Percentiles rank a stretch among this genome's conserved stretches.
phyloP scores from a whole-genome alignment of 2,797 vertebrate genomes.

The Mus minutoides region DNA sequence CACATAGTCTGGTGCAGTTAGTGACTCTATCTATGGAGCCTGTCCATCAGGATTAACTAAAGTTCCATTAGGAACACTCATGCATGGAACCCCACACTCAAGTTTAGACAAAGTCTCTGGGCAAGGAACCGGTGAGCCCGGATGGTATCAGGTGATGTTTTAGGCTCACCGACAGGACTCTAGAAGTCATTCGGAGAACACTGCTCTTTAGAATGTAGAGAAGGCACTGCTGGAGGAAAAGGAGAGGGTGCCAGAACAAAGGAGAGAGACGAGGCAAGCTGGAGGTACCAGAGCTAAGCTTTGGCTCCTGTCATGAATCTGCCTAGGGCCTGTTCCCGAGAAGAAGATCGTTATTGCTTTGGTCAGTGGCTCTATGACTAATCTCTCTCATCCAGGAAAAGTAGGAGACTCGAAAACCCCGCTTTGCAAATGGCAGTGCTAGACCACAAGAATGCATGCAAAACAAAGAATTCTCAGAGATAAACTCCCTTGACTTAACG shows the following conservation, averaged over 20 bases:
- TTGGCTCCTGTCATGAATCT: not conserved
- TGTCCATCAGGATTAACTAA: not conserved
- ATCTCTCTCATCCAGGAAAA: conserved; percentile 11
- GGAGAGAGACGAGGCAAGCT: not conserved
- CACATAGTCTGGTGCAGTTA: not conserved
- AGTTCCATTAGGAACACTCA: not conserved
- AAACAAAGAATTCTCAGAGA: conserved; percentile 66
- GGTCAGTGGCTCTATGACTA: not conserved
- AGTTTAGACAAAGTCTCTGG: not conserved
- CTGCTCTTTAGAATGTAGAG: not conserved
- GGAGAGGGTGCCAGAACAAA: not conserved
- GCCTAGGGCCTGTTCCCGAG: not conserved
- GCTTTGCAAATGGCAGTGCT: not conserved
- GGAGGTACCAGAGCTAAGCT: not conserved
- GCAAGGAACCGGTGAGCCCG: not conserved
- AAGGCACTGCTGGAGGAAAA: not conserved
- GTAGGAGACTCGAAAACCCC: conserved; percentile 29
- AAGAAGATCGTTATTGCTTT: not conserved
- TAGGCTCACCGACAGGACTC: not conserved
- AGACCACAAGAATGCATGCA: conserved; percentile 66
- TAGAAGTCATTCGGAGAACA: not conserved
- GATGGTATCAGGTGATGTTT: not conserved
- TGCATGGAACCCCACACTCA: not conserved
- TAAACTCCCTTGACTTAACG: conserved; percentile 37
- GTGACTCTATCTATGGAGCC: not conserved